These are phyloP conservation scores for Melanargia galathea DNA, from an alignment of 2,888 invertebrate species.

Conservation along the genomic window DNA sequence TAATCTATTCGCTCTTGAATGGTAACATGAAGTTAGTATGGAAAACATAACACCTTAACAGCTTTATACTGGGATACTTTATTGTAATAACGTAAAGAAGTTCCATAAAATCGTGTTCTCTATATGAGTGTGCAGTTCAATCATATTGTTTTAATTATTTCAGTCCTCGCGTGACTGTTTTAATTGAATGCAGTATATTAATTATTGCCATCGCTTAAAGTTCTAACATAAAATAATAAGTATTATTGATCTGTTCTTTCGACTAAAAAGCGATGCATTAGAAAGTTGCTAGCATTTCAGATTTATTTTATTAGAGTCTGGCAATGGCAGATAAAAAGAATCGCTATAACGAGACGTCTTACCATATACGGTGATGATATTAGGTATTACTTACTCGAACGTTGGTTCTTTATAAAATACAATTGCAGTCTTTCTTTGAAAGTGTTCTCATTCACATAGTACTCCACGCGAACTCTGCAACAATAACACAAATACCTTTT, in stretches of 20 bases:
- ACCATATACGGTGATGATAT: not conserved
- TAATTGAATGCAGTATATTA: slow-evolving; percentile 20
- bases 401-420: slow-evolving; percentile 99
- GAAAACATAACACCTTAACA: too few species aligned
- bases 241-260: not conserved
- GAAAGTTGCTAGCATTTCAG: too few species aligned
- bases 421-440: slow-evolving; percentile 99
- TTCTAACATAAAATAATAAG: not conserved
- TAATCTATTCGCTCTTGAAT: too few species aligned
- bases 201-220: not conserved
- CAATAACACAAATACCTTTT: slow-evolving; percentile 46
- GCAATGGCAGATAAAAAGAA: not conserved
- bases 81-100: not conserved
- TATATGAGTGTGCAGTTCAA: slow-evolving; percentile 10
- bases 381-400: slow-evolving; percentile 93
- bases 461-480: slow-evolving; percentile 99
- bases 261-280: not conserved
- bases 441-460: slow-evolving; percentile 99
- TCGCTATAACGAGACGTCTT: not conserved
- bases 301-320: not conserved
- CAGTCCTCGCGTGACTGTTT: slow-evolving; percentile 19
- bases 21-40: too few species aligned
- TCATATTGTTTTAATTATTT: slow-evolving; percentile 22
- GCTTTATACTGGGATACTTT: too few species aligned
- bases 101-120: not conserved